phyloP scores from a whole-genome alignment of 1,140 invertebrate species.

The Riptortus pedestris region DNA sequence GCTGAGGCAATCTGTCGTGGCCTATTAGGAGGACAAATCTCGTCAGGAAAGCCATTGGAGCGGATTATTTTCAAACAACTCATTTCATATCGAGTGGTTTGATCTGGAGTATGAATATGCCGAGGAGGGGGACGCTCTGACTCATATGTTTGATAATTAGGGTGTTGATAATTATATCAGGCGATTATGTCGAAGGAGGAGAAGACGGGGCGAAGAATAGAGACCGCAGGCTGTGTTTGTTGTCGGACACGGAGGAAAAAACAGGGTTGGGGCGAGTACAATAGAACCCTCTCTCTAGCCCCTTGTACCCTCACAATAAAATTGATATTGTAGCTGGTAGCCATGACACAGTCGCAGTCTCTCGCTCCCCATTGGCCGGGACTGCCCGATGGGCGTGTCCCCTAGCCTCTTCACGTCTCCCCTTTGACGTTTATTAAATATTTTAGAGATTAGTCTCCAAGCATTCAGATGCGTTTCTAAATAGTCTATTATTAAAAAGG shows the following conservation, averaged over 20 bases:
- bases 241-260: not conserved
- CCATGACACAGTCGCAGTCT: not conserved
- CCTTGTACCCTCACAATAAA: conserved; percentile 1
- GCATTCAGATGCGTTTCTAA: conserved; percentile 10
- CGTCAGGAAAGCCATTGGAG: not conserved
- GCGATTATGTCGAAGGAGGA: no score
- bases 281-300: not conserved
- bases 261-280: not conserved
- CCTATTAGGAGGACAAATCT: no score
- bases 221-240: conserved; percentile 1
- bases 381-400: not conserved
- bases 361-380: not conserved
- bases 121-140: not conserved
- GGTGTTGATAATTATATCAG: not conserved
- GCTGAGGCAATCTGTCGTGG: no score
- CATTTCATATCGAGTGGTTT: no score
- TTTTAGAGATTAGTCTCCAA: conserved; percentile 9
- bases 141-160: not conserved
- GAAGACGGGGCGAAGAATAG: not conserved
- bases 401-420: not conserved
- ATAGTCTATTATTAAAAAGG: not conserved
- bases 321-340: not conserved
- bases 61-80: not conserved
- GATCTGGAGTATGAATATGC: not conserved
- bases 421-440: conserved; percentile 17